Percentiles rank a stretch among this genome's conserved stretches.
These are phyloP conservation scores for Scaptomyza hsui DNA, from an alignment of 1,140 invertebrate species.

Conservation along the genomic window DNA sequence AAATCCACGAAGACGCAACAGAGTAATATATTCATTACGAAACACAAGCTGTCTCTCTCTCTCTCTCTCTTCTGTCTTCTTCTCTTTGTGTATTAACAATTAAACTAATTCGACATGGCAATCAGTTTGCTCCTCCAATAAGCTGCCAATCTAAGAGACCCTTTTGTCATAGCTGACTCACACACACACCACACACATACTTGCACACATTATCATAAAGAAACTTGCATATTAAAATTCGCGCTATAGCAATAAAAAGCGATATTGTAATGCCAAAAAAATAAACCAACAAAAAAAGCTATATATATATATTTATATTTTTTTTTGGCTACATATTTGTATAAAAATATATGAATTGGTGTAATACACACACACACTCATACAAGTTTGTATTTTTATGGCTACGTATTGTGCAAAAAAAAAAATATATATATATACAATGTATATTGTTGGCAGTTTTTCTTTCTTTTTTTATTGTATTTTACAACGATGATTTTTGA, in stretches of 20 bases:
- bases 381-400: slow-evolving; percentile 7
- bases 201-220: slow-evolving; percentile 14
- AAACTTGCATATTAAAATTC: slow-evolving; percentile 66
- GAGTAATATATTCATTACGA: slow-evolving; percentile 63
- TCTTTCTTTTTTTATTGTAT: slow-evolving; percentile 19
- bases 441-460: slow-evolving; percentile 26
- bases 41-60: slow-evolving; percentile 32
- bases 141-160: slow-evolving; percentile 37
- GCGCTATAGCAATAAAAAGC: slow-evolving; percentile 64
- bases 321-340: slow-evolving; percentile 29
- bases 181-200: slow-evolving; percentile 11
- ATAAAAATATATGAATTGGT: slow-evolving; percentile 32
- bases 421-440: no score
- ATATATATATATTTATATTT: slow-evolving; percentile 7
- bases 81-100: slow-evolving; percentile 58
- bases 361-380: slow-evolving; percentile 3
- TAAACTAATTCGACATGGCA: slow-evolving; percentile 78
- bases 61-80: neutral
- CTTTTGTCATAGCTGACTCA: slow-evolving; percentile 46
- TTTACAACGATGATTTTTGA: slow-evolving; percentile 28
- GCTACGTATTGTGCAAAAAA: slow-evolving; percentile 12
- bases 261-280: slow-evolving; percentile 74
- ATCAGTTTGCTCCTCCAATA: slow-evolving; percentile 52
- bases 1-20: slow-evolving; percentile 75
- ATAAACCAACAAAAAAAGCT: slow-evolving; percentile 27